A percentile compares a stretch with the other conserved stretches of the same genome.
phyloP scores from a whole-genome alignment of 2,113 vertebrate genomes.

The Ammodytes dubius region DNA sequence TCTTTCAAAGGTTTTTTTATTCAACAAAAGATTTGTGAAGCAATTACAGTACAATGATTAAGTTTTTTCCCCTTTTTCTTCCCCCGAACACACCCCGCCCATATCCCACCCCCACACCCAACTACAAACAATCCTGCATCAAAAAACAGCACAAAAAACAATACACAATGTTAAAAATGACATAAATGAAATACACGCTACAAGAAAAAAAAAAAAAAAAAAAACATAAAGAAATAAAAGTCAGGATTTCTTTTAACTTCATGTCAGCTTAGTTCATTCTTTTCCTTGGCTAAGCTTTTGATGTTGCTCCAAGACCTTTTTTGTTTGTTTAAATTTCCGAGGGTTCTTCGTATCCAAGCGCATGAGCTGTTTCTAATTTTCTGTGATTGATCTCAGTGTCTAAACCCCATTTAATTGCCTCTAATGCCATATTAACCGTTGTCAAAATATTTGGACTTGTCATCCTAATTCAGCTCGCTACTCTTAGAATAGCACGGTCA shows the following conservation, averaged over 20 bases:
- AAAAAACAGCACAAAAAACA: no score
- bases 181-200: no score
- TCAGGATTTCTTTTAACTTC: slow-evolving; percentile 56
- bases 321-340: slow-evolving; percentile 74
- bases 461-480: slow-evolving; percentile 73
- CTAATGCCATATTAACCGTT: slow-evolving; percentile 83
- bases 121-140: no score
- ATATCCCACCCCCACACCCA: no score
- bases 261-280: slow-evolving; percentile 56
- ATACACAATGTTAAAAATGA: no score
- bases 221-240: no score
- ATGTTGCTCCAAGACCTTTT: slow-evolving; percentile 77
- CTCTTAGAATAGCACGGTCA: slow-evolving; percentile 61
- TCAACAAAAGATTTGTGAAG: no score
- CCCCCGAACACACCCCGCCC: no score
- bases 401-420: slow-evolving; percentile 81
- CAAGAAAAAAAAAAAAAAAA: no score
- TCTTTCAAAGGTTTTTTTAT: no score
- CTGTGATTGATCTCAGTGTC: slow-evolving; percentile 75
- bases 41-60: no score
- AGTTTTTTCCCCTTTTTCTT: no score
- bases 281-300: slow-evolving; percentile 69
- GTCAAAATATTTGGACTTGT: slow-evolving; percentile 86
- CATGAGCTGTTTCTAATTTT: slow-evolving; percentile 80
- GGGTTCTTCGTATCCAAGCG: slow-evolving; percentile 56